Percentiles rank a stretch among this genome's conserved stretches.
Conservation (phyloP, 2,113 vertebrate species). For the Verasper variegatus region DNA sequence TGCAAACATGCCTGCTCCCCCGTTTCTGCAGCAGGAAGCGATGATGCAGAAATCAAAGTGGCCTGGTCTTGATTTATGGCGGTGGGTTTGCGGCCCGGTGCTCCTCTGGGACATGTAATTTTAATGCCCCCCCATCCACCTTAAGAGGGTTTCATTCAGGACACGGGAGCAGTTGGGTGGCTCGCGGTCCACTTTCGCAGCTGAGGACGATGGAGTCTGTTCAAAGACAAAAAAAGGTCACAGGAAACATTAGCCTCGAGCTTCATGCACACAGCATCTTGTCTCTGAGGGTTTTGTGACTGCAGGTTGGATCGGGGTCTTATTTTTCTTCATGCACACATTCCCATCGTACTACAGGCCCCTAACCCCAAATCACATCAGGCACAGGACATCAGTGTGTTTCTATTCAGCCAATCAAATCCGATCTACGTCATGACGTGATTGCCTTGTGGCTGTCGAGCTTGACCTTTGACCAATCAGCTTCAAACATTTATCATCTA, state of each 20-base stretch:
- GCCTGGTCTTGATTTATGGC: constrained; percentile 68
- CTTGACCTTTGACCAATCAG: no score
- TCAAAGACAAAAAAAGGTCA: constrained; percentile 63
- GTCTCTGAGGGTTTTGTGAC: background rate
- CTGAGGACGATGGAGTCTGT: constrained; percentile 39
- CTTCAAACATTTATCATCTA: no score
- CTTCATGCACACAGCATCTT: background rate
- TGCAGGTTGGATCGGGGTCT: background rate
- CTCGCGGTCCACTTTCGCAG: constrained; percentile 23
- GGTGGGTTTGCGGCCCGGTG: constrained; percentile 22
- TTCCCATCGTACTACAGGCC: no score
- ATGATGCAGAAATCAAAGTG: constrained; percentile 69
- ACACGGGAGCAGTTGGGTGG: constrained; percentile 20
- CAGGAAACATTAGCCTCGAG: constrained; percentile 19
- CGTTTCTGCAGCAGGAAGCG: constrained; percentile 43
- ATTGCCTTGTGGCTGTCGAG: no score
- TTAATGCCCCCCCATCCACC: constrained; percentile 56
- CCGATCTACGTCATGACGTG: no score
- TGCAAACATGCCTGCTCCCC: constrained; percentile 39
- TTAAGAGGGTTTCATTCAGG: constrained; percentile 46
- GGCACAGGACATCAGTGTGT: no score
- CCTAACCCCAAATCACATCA: no score
- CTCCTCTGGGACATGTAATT: constrained; percentile 61
- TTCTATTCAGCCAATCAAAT: no score
- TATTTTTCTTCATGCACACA: background rate